Base-by-base conservation (phyloP, 2,113 vertebrate genomes). In the Pollimyrus isidori region DNA sequence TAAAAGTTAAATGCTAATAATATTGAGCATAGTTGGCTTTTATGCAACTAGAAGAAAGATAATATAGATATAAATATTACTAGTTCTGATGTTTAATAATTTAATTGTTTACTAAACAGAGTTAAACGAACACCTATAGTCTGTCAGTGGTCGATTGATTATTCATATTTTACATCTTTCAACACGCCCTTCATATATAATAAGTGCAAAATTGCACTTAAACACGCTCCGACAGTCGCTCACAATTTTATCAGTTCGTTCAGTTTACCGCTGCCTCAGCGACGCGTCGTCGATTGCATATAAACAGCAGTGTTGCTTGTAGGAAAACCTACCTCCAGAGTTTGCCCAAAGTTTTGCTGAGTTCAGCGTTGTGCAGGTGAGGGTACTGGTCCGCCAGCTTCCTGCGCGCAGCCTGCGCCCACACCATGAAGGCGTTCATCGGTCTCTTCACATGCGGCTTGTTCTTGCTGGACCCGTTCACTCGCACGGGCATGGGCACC, bases 321-420 rank as follows among this genome's bases (percentile, higher is more conserved):
- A 65, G 26, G 91, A 89, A 80, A 56, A 39, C 96, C 92, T 94
- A 98, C 98, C 98, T 96, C 98, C 98, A 99, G 23, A 99, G 97
- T 91, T 99, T 99, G 58, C 98, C 98, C 90, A 99, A 95, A 2
- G 98, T 98, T 90, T 99, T 99, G 97, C 98, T 99, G 95, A 99
- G 97, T 92, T 99, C 98, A 0, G 98, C 98, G 95, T 99, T 99
- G 97, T 99, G 98, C 90, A 99, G 96, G 92, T 99, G 98, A 0
- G 98, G 98, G 90, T 99, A 99, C 89, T 99, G 98, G 86, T 99
- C 98, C 0, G 98, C 98, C 91, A 99, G 96, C 91, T 99, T 99
- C 94, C 98, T 97, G 23, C 98, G 96, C 23, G 98, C 98, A 0
- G 98, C 98, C 89, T 99, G 98, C 1, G 98, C 98, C 98, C 97